A percentile compares a stretch with the other conserved stretches of the same genome.
Evolutionary conservation across 1,140 invertebrate species (phyloP).

Genomic region (Philopotamus ludificatus): DNA sequence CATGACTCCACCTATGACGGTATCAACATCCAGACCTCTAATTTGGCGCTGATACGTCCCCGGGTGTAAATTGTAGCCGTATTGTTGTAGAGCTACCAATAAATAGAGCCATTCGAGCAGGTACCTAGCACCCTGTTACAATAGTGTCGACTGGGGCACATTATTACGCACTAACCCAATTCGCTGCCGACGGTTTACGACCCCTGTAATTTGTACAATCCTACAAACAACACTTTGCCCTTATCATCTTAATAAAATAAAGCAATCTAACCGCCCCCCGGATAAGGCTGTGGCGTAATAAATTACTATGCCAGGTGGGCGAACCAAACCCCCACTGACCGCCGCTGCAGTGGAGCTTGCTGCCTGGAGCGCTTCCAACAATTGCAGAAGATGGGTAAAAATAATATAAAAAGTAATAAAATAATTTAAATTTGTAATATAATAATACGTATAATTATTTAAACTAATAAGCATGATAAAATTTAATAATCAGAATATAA

Average conservation of each 20-base stretch:
- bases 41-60: no score
- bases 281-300: slow-evolving; percentile 18
- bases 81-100: no score
- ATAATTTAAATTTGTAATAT: no score
- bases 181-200: slow-evolving; percentile 20
- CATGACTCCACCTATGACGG: no score
- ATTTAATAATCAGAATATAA: no score
- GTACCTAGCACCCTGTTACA: no score
- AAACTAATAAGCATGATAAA: no score
- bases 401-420: background rate
- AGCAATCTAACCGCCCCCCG: slow-evolving; percentile 24
- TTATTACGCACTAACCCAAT: slow-evolving; percentile 23
- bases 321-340: slow-evolving; percentile 1
- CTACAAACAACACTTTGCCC: slow-evolving; percentile 32
- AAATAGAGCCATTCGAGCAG: no score
- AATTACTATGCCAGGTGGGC: slow-evolving; percentile 22
- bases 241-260: slow-evolving; percentile 40
- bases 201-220: slow-evolving; percentile 32
- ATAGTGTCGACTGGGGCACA: slow-evolving; percentile 2
- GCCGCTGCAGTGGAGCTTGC: background rate
- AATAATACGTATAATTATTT: no score
- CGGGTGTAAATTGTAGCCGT: no score
- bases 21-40: no score
- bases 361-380: background rate
- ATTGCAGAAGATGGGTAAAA: background rate